Evolutionary conservation across 2,888 invertebrate genomes (phyloP), one percentile per base, ranked within the genome.

Genomic region (Dryocosmus kuriphilus): DNA sequence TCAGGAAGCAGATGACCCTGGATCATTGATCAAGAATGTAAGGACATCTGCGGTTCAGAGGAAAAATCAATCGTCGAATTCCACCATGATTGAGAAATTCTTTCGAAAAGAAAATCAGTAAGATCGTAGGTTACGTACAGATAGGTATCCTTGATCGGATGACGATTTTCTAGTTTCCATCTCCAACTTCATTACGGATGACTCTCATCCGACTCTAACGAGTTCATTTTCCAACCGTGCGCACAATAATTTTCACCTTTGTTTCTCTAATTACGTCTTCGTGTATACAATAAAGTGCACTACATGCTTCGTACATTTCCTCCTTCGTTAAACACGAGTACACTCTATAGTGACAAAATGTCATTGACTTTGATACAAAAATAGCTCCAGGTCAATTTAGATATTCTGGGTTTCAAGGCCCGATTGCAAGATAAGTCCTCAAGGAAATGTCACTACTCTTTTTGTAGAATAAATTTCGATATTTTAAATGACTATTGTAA

Each of bases 11-110:
- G 81, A 76, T 77, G 79, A 79, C 85, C 84, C 84, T 79, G 85
- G 85, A 84, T 90, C 89, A 89, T 87, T 85, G 83, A 55, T 79
- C 67, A 83, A 85, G 89, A 89, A 90, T 89, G 88, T 86, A 83
- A 89, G 88, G 89, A 87, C 89, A 81, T 30, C 75, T 62, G 77
- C 77, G 73, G 61, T 80, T 79, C 80, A 74, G 65, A 80, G 81
- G 84, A 82, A 85, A 77, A 79, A 78, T 80, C 82, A 80, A 82
- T 85, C 84, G 82, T 78, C 81, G 86, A 84, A 88, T 88, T 85
- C 87, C 85, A 77, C 57, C 51, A 71, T 57, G n/a, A 80, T 85
- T 86, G 84, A 81, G 83, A 86, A 85, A 86, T 77, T 57, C 67
- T 74, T 22, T 27, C 32, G 55, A 27, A 35, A 30, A 16, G 32